phyloP scores from a whole-genome alignment of 2,797 vertebrate genomes.

The Mus caroli region DNA sequence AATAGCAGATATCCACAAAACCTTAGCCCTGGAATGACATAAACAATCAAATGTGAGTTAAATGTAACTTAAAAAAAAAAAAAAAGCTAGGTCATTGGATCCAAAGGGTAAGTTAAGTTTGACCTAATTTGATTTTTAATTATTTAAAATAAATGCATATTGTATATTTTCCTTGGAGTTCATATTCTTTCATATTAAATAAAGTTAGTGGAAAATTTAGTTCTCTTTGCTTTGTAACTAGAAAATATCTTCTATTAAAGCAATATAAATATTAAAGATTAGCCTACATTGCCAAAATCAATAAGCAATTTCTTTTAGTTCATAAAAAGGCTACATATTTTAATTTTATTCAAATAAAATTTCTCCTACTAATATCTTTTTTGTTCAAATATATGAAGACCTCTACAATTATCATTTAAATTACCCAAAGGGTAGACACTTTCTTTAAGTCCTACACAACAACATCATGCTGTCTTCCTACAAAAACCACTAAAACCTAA shows the following conservation, averaged over 20 bases:
- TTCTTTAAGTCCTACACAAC: not conserved
- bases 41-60: constrained; percentile 20
- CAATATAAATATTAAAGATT: constrained; percentile 49
- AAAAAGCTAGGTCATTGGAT: not conserved
- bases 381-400: constrained; percentile 51
- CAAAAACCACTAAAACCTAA: constrained; percentile 25
- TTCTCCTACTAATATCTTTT: constrained; percentile 28
- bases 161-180: constrained; percentile 7
- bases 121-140: constrained; percentile 56
- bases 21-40: constrained; percentile 8
- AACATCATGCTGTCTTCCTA: not conserved
- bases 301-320: constrained; percentile 62
- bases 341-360: constrained; percentile 56
- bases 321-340: constrained; percentile 39
- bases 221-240: constrained; percentile 45
- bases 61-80: not conserved
- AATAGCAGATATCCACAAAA: constrained; percentile 26
- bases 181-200: constrained; percentile 47
- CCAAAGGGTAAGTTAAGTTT: constrained; percentile 18
- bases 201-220: constrained; percentile 34
- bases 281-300: not conserved
- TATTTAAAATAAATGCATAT: constrained; percentile 55
- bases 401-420: constrained; percentile 48
- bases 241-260: constrained; percentile 44
- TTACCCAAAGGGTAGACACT: constrained; percentile 41